Evolutionary conservation across 2,113 vertebrate species (phyloP), one percentile per base, ranked within the genome.

Genomic region (Orcinus orca): DNA sequence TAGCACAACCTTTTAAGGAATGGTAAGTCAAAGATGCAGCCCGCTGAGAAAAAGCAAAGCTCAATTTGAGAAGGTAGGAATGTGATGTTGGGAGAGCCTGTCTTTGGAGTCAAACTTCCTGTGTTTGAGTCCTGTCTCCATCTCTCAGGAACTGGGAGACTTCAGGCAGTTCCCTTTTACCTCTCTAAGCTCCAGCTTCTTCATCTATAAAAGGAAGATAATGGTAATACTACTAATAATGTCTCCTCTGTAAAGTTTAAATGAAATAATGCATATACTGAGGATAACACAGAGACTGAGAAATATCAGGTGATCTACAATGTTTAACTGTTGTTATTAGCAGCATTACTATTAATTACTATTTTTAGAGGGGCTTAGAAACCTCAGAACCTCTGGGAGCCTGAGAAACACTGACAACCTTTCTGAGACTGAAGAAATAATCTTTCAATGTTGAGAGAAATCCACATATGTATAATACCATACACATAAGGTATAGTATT

Each of bases 381-480:
- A 3, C 18, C 23, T 93, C n/a, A 71, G 47, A 81, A 87, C 1
- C 63, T 65, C 50, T 90, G 63, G 2, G 8, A 31, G 23, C 53
- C 2, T 36, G 41, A 73, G 23, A 83, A 95, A 85, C 86, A 67
- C 2, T 60, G 21, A 73, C 26, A 53, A 38, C 9, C 11, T 68
- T 90, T 58, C 60, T 63, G 60, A 93, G 29, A n/a, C 5, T 76
- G 26, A 85, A 85, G 21, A 85, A 85, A 68, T 25, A 23, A 29
- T 44, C 11, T 88, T 74, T 55, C 26, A 26, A 68, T 10, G 50
- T 9, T 47, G 62, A 84, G 9, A 55, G 14, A 47, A 77, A 82
- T 55, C 7, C 1, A 10, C 1, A 8, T 21, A 60, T 41, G 20
- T 15, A 36, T 5, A 3, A 29, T 58, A 29, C 1, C 1, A 44